phyloP scores from a whole-genome alignment of 2,888 invertebrate species.

The Trachelus stipa region DNA sequence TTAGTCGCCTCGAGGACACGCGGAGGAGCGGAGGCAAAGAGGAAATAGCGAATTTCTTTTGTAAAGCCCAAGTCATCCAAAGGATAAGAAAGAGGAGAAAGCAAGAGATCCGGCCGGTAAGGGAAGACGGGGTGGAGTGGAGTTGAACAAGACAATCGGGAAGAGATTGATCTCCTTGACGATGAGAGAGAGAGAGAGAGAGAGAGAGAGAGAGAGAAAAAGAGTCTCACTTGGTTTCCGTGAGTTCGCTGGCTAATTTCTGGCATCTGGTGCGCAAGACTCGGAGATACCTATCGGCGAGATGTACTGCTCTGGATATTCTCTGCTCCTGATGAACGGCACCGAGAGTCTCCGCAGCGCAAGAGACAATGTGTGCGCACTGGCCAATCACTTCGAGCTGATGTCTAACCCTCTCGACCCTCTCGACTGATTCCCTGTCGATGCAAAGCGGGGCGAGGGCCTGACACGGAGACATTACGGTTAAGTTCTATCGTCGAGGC shows the following conservation, averaged over 20 bases:
- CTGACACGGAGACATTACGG: slow-evolving; percentile 33
- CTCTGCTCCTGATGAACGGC: slow-evolving; percentile 60
- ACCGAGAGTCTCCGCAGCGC: slow-evolving; percentile 59
- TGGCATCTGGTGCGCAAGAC: slow-evolving; percentile 55
- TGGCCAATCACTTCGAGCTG: slow-evolving; percentile 58
- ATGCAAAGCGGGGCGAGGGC: slow-evolving; percentile 57
- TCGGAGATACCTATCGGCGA: slow-evolving; percentile 59
- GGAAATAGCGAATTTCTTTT: slow-evolving; percentile 5
- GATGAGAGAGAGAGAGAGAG: neutral
- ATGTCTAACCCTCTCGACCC: slow-evolving; percentile 54
- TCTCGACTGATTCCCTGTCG: slow-evolving; percentile 61
- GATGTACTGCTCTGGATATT: slow-evolving; percentile 52
- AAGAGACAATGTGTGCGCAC: slow-evolving; percentile 57
- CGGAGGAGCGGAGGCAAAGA: neutral
- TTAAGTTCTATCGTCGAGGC: too few species aligned
- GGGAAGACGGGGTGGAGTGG: too few species aligned
- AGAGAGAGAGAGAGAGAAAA: too few species aligned
- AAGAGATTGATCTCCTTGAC: slow-evolving; percentile 2
- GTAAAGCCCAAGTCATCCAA: neutral
- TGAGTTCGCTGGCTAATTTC: slow-evolving; percentile 52
- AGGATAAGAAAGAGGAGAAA: too few species aligned
- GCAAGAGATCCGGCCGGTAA: too few species aligned
- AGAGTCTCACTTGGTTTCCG: slow-evolving; percentile 59
- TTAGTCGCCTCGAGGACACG: slow-evolving; percentile 7
- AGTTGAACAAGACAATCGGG: slow-evolving; percentile 2